Conservation (phyloP, 2,888 invertebrate genomes). For the Altica lythri region DNA sequence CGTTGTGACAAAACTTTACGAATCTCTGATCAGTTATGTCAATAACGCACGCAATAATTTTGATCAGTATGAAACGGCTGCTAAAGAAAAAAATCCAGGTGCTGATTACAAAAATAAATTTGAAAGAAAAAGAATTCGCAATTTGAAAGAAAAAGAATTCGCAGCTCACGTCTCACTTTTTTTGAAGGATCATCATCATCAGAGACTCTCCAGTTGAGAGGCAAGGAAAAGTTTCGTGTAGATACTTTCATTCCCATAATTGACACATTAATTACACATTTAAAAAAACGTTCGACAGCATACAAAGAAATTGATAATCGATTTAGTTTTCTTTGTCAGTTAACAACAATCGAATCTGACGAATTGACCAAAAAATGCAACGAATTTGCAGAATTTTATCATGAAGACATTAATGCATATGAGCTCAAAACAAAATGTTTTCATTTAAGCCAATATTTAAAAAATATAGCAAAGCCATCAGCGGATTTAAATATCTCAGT, state of each 20-base stretch:
- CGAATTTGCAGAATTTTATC: constrained; percentile 10
- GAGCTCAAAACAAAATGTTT: constrained; percentile 5
- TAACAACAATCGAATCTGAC: constrained; percentile 11
- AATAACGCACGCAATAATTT: too few relatives aligned
- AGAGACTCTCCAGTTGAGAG: not conserved
- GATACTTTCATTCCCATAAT: not conserved
- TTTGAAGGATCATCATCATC: not conserved
- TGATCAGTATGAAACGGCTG: not conserved
- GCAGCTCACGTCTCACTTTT: not conserved
- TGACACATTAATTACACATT: not conserved
- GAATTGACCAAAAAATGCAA: constrained; percentile 11
- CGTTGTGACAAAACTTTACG: too few relatives aligned
- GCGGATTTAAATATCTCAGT: constrained; percentile 13
- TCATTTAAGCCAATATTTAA: constrained; percentile 1
- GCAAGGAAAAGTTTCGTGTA: not conserved
- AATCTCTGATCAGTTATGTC: too few relatives aligned
- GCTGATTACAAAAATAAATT: not conserved
- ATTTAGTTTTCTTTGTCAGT: constrained; percentile 16
- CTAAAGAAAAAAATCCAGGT: not conserved
- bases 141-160: too few relatives aligned
- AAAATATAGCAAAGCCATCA: constrained; percentile 1
- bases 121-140: not conserved
- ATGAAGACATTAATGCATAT: not conserved
- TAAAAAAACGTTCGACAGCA: not conserved
- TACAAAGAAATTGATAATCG: constrained; percentile 10